Conservation (phyloP, 2,888 invertebrate species). For the Ceraclea dissimilis region DNA sequence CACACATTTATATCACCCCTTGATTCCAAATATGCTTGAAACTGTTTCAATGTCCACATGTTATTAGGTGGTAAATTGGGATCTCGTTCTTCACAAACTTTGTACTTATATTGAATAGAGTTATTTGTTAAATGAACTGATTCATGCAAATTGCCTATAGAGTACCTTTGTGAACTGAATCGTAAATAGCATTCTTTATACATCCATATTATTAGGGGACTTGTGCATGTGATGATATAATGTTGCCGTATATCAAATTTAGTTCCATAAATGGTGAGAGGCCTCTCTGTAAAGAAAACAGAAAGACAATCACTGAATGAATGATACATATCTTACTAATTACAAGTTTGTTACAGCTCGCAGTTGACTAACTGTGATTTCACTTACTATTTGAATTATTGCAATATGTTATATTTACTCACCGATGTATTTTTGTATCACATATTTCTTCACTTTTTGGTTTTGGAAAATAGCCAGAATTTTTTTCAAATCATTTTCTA, state of each 20-base stretch:
- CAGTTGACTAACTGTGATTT: too few relatives aligned
- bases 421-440: constrained; percentile 90
- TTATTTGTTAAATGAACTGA: constrained; percentile 84
- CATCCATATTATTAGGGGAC: constrained; percentile 77
- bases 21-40: constrained; percentile 53
- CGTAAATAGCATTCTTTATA: constrained; percentile 79
- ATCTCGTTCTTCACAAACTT: constrained; percentile 46
- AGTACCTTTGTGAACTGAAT: constrained; percentile 79
- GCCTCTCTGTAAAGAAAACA: constrained; percentile 54
- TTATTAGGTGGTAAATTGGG: constrained; percentile 62
- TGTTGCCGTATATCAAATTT: constrained; percentile 91
- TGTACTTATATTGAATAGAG: constrained; percentile 74
- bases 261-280: constrained; percentile 71
- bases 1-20: constrained; percentile 56
- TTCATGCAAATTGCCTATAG: constrained; percentile 70
- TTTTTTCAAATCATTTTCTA: constrained; percentile 66
- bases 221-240: constrained; percentile 73
- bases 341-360: too few relatives aligned
- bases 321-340: too few relatives aligned
- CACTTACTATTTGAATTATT: too few relatives aligned
- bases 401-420: too few relatives aligned
- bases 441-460: constrained; percentile 56
- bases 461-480: constrained; percentile 57
- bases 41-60: constrained; percentile 77
- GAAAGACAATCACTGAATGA: too few relatives aligned